Base-by-base conservation (phyloP, 2,888 invertebrate species). In the Drosophila setosimentum region DNA sequence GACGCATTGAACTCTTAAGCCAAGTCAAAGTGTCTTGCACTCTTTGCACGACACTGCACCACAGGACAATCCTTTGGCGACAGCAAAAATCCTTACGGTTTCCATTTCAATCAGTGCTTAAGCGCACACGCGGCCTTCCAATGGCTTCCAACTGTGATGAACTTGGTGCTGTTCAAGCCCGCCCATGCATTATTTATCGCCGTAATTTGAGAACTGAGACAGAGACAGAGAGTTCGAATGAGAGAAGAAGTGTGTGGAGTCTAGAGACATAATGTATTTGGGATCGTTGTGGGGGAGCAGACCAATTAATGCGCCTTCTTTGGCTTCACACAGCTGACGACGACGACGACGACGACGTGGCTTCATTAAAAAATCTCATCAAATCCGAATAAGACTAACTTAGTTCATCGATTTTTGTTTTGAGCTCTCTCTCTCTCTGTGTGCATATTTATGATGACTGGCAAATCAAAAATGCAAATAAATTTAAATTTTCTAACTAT, bases 381-480 rank as follows among this genome's bases (percentile, higher is more conserved):
- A 78, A 68, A 68, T 60, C 35, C 73, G 45, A 59, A 76, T 66
- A 66, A 60, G 59, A 59, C 59, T 63, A 68, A 68, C 53, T 59
- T 59, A 33, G 67, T 57, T 37, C 30, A 55, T 53, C 61, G 48
- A 48, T 51, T 55, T 42, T 21, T 16, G 21, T 35, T 18, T 35
- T 40, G 37, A n/a, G 18, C 30, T 4, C 16, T 35, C 30, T 4
- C 4, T 45, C 33, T 49, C 49, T 61, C 68, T 58, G 61, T 82
- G 70, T 87, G 88, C 86, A 86, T 86, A 86, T 85, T 88, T 87
- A 84, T 87, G 79, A 75, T 58, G 85, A 71, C 76, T 83, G 73
- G 67, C 83, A 81, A 87, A 90, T 87, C 91, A 90, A 87, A 89
- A 89, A 89, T 87, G 87, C 89, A 90, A 91, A 88, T 88, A 88